Percentiles rank a stretch among this genome's conserved stretches.
These are phyloP conservation scores for Cassiopea andromeda DNA, from an alignment of 30 jellyfish, hydroid and myxozoan species.

Conservation along the genomic window DNA sequence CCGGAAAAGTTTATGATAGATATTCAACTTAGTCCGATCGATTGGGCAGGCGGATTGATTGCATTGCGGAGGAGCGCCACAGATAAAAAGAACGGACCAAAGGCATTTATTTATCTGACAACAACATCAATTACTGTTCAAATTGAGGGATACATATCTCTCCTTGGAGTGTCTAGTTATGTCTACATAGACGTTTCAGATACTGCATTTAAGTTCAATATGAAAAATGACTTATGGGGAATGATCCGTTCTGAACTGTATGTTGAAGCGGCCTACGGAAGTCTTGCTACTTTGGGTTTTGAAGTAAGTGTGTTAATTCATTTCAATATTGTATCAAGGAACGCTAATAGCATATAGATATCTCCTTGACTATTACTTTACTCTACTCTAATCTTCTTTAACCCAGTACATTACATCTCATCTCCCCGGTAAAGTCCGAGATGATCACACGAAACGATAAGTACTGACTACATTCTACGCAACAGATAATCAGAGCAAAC, in stretches of 20 bases:
- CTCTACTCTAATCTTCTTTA: too few species aligned
- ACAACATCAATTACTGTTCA: constrained; percentile 44
- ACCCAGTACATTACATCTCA: too few species aligned
- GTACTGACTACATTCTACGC: too few species aligned
- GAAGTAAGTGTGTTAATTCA: constrained; percentile 37
- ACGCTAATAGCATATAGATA: too few species aligned
- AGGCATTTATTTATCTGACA: constrained; percentile 28
- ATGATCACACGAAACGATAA: too few species aligned
- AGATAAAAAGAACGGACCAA: constrained; percentile 72
- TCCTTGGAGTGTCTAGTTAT: constrained; percentile 52
- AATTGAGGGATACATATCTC: constrained; percentile 70
- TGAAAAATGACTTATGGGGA: constrained; percentile 49
- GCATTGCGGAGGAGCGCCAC: constrained; percentile 22
- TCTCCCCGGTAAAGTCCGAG: too few species aligned
- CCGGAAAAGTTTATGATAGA: constrained; percentile 42
- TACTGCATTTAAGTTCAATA: constrained; percentile 54
- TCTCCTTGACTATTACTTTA: too few species aligned
- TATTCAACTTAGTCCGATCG: constrained; percentile 72
- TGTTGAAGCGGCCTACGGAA: constrained; percentile 77
- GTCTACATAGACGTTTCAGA: constrained; percentile 66
- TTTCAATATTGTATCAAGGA: too few species aligned
- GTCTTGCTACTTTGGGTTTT: constrained; percentile 41
- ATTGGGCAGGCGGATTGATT: constrained; percentile 72
- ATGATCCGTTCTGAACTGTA: constrained; percentile 23
- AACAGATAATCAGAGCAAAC: too few species aligned